A percentile compares a stretch with the other conserved stretches of the same genome.
Conservation (phyloP, 2,113 vertebrate species). For the Dendrocopos noguchii region DNA sequence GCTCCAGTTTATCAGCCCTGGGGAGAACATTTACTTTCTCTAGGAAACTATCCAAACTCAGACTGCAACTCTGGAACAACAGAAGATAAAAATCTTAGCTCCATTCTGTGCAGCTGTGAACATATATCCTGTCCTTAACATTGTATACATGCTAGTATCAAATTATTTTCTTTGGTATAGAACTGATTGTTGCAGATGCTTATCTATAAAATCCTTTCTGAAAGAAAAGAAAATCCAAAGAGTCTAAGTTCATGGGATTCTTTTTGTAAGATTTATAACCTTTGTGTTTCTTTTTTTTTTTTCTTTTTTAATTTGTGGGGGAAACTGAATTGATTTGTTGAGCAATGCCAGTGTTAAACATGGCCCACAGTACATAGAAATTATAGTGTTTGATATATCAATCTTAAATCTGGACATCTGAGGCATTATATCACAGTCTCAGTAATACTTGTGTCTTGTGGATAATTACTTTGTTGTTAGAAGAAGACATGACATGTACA, state of each 20-base stretch:
- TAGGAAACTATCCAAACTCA: background rate
- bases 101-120: background rate
- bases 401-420: background rate
- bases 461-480: slow-evolving; percentile 18
- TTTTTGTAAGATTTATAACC: background rate
- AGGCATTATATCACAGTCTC: slow-evolving; percentile 31
- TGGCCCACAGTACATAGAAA: background rate
- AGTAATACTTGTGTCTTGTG: slow-evolving; percentile 15
- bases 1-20: background rate
- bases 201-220: background rate
- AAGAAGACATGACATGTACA: slow-evolving; percentile 28
- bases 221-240: background rate
- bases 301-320: background rate
- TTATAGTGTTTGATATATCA: background rate
- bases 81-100: background rate
- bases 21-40: background rate
- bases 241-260: background rate
- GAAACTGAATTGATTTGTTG: background rate
- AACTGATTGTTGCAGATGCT: background rate
- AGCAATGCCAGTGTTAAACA: background rate
- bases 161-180: background rate
- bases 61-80: background rate
- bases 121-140: background rate
- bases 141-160: background rate
- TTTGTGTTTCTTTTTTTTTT: background rate